Percentiles rank a stretch among this genome's conserved stretches.
phyloP scores from a whole-genome alignment of 2,797 vertebrate species.

The Peromyscus melanophrys region DNA sequence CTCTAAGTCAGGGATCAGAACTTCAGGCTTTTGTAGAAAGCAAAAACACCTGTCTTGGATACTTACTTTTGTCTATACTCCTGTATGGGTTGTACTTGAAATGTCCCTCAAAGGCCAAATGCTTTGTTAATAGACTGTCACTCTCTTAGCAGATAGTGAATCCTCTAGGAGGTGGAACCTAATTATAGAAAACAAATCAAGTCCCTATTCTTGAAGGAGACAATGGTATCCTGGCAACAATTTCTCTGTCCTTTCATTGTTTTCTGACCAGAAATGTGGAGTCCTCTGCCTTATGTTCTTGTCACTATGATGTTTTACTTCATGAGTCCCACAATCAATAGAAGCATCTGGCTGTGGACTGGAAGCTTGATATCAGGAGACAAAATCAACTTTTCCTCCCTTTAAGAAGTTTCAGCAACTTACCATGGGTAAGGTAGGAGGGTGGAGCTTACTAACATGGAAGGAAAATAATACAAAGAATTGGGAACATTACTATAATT shows the following conservation, averaged over 20 bases:
- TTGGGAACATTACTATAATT: not conserved
- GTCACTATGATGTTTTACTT: not conserved
- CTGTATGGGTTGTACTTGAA: not conserved
- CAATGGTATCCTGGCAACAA: not conserved
- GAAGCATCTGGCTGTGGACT: not conserved
- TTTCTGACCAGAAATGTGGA: not conserved
- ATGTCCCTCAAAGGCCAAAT: not conserved
- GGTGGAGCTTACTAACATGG: not conserved
- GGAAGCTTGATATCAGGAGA: not conserved
- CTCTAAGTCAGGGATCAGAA: not conserved
- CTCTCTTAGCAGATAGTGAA: not conserved
- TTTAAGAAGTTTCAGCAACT: not conserved
- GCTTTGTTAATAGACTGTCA: not conserved
- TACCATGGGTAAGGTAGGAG: not conserved
- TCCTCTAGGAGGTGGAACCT: not conserved
- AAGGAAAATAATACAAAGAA: not conserved
- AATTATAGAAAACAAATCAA: not conserved
- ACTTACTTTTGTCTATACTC: not conserved
- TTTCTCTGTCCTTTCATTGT: not conserved
- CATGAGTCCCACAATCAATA: not conserved
- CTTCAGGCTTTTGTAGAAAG: not conserved
- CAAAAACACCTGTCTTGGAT: not conserved
- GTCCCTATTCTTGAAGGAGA: not conserved
- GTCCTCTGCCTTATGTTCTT: not conserved
- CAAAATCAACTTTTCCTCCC: not conserved